Conservation (phyloP, 2,797 vertebrate genomes). For the Rhinella marina region DNA sequence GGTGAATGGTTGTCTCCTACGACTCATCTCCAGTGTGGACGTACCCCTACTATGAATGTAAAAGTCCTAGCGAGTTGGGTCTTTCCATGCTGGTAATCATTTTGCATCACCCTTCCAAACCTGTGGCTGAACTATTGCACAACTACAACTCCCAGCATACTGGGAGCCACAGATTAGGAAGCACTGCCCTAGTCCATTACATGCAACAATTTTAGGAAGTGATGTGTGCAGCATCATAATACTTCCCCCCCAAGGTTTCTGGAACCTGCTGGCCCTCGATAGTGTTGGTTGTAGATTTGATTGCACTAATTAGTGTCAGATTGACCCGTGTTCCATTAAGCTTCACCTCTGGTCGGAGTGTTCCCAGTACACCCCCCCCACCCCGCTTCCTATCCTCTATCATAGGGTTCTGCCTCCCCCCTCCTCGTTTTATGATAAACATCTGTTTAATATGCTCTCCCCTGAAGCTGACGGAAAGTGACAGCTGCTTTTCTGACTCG, state of each 20-base stretch:
- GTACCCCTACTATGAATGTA: too few relatives aligned
- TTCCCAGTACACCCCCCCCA: not conserved
- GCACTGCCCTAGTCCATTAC: not conserved
- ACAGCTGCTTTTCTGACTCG: constrained; percentile 56
- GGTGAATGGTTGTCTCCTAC: too few relatives aligned
- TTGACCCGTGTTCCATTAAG: not conserved
- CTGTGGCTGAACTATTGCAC: too few relatives aligned
- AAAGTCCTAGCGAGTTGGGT: too few relatives aligned
- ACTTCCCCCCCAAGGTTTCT: not conserved
- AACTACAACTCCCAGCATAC: not conserved
- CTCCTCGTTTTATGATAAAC: constrained; percentile 56
- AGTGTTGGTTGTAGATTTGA: not conserved
- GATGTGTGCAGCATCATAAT: not conserved
- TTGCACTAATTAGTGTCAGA: constrained; percentile 19
- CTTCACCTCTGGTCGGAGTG: constrained; percentile 11
- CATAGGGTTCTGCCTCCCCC: not conserved
- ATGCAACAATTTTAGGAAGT: not conserved
- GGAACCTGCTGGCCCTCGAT: not conserved
- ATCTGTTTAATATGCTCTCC: constrained; percentile 60
- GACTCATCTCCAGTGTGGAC: too few relatives aligned
- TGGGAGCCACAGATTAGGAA: not conserved
- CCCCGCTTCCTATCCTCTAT: constrained; percentile 24
- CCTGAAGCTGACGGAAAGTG: constrained; percentile 58
- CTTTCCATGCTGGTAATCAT: not conserved
- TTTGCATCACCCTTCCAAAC: not conserved